These are phyloP conservation scores for Corythornis madagascariensis DNA, from an alignment of 2,113 vertebrate genomes.

Conservation along the genomic window DNA sequence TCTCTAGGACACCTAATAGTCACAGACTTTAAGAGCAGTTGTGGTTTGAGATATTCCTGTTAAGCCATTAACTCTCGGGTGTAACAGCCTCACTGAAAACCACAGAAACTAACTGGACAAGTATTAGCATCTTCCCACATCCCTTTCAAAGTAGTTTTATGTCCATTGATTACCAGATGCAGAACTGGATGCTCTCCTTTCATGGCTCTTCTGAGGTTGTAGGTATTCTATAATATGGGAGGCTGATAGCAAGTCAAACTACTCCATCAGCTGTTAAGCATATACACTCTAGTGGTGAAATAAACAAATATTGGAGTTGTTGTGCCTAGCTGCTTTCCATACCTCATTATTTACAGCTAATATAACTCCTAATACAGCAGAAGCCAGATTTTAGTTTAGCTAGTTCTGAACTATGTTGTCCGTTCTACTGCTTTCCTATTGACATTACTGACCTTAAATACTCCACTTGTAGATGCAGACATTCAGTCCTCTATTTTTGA, in stretches of 20 bases:
- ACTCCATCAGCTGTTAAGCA: neutral
- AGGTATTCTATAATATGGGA: neutral
- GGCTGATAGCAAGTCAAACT: neutral
- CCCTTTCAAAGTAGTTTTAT: neutral
- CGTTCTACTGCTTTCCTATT: neutral
- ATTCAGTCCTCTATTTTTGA: neutral
- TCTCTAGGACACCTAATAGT: neutral
- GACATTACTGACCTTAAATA: neutral
- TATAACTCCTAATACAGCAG: neutral
- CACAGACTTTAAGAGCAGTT: neutral
- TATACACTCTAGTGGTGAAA: neutral
- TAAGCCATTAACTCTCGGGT: neutral
- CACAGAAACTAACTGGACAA: neutral
- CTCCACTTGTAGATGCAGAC: neutral
- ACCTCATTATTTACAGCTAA: neutral
- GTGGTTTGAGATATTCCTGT: neutral
- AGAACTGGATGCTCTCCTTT: neutral
- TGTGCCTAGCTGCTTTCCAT: neutral
- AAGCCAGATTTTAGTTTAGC: neutral
- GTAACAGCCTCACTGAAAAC: neutral
- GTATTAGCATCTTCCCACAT: neutral
- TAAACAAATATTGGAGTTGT: neutral
- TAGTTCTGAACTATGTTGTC: neutral
- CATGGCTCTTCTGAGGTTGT: neutral
- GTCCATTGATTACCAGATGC: neutral